phyloP scores from a whole-genome alignment of 2,797 vertebrate species.

The Lutra lutra region DNA sequence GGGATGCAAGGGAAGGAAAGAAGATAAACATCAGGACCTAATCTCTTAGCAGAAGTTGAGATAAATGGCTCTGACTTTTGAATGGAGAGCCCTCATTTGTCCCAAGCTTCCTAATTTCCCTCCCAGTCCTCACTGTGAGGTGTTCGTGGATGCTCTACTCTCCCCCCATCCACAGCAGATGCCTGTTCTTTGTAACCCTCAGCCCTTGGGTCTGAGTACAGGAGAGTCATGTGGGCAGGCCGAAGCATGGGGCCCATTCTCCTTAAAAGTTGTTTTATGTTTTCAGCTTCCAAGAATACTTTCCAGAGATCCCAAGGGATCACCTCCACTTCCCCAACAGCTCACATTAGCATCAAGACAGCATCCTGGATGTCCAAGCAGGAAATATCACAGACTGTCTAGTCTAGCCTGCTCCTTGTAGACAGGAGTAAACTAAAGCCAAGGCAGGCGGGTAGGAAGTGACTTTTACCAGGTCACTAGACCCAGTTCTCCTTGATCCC shows the following conservation, averaged over 20 bases:
- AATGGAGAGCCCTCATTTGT: neutral
- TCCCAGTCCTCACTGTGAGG: neutral
- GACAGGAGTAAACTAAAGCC: neutral
- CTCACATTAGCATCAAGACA: neutral
- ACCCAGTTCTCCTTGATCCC: neutral
- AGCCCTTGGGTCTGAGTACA: neutral
- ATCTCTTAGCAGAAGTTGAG: neutral
- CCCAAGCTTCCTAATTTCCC: neutral
- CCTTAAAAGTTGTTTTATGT: neutral
- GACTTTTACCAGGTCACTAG: neutral
- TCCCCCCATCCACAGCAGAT: neutral
- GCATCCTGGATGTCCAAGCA: neutral
- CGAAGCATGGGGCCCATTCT: neutral
- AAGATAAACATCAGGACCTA: neutral
- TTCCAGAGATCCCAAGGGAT: neutral
- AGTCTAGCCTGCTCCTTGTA: neutral
- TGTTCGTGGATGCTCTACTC: too few species aligned
- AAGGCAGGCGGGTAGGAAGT: neutral
- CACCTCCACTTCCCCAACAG: neutral
- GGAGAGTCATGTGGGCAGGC: neutral
- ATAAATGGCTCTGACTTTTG: neutral
- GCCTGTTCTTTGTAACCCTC: neutral
- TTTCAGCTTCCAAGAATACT: neutral
- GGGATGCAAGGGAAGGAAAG: neutral
- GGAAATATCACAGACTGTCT: neutral